Evolutionary conservation across 2,113 vertebrate species (phyloP), one percentile per base, ranked within the genome.

Genomic region (Litocranius walleri): DNA sequence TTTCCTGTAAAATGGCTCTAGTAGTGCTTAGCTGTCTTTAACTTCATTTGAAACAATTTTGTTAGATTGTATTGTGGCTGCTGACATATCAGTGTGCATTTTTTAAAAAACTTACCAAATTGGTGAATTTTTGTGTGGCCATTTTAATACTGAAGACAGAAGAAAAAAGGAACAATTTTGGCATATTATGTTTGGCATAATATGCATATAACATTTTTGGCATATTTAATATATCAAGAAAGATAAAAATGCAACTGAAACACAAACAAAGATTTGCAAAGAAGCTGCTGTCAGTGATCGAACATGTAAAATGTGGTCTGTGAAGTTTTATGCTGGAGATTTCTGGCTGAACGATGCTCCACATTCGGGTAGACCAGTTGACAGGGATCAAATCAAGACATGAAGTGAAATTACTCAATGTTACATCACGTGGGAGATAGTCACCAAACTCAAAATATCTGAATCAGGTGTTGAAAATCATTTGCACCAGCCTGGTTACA

Each of bases 281-380:
- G 71, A 43, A 43, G 40, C 36, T 77, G 71, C 71, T 77, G 71
- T 74, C 12, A 43, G 23, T 77, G 71, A 27, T 43, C 0, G 0
- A 77, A 77, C 40, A 43, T 15, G 23, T 43, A 40, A 77, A 43
- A 77, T 43, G 36, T 43, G 36, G 11, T 77, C 3, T 27, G 71
- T 43, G 71, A 77, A 27, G 23, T 43, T 77, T 77, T 7, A 12
- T 27, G 71, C 71, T 40, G 6, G 36, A 77, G 36, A 77, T 77
- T 77, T 40, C 71, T 27, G 36, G 23, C 40, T 77, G 71, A 77
- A 77, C 0, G 1, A 43, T 77, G 12, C 71, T 14, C 23, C 71
- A 77, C 0, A 0, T 40, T 43, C 0, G 0, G 71, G 36, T 27
- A 77, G 12, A 27, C 36, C 40, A 43, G 71, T 43, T 43, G 71